Evolutionary conservation across 2,113 vertebrate species (phyloP).

Genomic region (Siniperca knerii): DNA sequence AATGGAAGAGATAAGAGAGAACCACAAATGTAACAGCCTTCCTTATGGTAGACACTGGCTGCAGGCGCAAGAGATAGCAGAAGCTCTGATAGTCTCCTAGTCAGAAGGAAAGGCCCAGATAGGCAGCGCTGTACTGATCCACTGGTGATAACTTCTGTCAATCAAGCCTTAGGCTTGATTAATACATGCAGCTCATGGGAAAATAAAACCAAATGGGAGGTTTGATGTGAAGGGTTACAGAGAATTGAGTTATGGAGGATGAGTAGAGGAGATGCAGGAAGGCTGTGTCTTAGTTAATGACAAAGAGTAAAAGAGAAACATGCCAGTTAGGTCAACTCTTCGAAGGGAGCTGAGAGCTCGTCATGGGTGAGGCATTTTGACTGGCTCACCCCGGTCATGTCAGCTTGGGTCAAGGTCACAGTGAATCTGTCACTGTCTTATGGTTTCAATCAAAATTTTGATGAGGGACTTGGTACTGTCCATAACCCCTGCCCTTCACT

Average conservation of each 20-base stretch:
- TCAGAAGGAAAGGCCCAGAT: slow-evolving; percentile 71
- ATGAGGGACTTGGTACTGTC: slow-evolving; percentile 73
- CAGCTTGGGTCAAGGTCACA: slow-evolving; percentile 72
- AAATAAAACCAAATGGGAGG: slow-evolving; percentile 70
- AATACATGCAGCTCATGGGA: slow-evolving; percentile 71
- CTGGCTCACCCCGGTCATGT: slow-evolving; percentile 52
- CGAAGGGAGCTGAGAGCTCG: slow-evolving; percentile 22
- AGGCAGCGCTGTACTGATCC: slow-evolving; percentile 73
- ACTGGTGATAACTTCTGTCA: slow-evolving; percentile 79
- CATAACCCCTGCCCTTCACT: slow-evolving; percentile 65
- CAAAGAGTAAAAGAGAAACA: slow-evolving; percentile 45
- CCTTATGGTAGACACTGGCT: slow-evolving; percentile 76
- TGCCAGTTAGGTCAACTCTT: slow-evolving; percentile 49
- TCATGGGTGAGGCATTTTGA: slow-evolving; percentile 45
- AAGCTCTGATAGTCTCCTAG: slow-evolving; percentile 74
- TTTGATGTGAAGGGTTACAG: slow-evolving; percentile 62
- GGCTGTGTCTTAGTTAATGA: slow-evolving; percentile 54
- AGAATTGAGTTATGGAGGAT: slow-evolving; percentile 59
- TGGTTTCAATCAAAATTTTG: slow-evolving; percentile 76
- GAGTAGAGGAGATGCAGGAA: slow-evolving; percentile 39
- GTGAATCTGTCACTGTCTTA: slow-evolving; percentile 74
- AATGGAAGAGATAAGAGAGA: slow-evolving; percentile 81
- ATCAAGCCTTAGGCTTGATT: slow-evolving; percentile 79
- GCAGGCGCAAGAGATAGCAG: slow-evolving; percentile 81
- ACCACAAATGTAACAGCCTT: slow-evolving; percentile 71